Conservation (phyloP, 2,888 invertebrate species). For the Enchytraeus crypticus region DNA sequence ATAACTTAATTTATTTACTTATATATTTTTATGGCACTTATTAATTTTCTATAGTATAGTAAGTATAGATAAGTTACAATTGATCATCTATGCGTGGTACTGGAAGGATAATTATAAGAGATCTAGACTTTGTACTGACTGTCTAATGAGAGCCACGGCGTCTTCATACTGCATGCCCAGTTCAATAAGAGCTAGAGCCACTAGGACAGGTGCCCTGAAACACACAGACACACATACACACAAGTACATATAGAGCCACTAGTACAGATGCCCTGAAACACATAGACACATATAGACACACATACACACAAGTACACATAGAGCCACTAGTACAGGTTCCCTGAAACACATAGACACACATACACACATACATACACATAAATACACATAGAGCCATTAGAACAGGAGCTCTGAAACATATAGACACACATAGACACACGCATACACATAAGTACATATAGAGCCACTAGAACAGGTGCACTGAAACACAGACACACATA, state of each 20-base stretch:
- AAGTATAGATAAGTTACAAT: too few relatives aligned
- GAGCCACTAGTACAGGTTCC: conserved; percentile 54
- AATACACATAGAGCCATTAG: neutral
- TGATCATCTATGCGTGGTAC: too few relatives aligned
- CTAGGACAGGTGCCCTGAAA: conserved; percentile 85
- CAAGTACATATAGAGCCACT: neutral
- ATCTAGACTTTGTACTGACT: conserved; percentile 58
- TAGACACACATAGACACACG: neutral
- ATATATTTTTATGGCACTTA: too few relatives aligned
- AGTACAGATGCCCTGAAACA: conserved; percentile 58
- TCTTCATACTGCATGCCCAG: conserved; percentile 97
- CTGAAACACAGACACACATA: too few relatives aligned
- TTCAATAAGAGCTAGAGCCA: conserved; percentile 93
- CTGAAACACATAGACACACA: conserved; percentile 55
- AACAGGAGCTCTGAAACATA: conserved; percentile 59
- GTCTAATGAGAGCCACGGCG: conserved; percentile 91
- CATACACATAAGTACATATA: neutral
- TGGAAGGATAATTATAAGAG: too few relatives aligned
- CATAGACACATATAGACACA: too few relatives aligned
- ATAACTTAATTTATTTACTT: too few relatives aligned
- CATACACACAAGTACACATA: neutral
- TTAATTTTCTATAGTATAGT: too few relatives aligned
- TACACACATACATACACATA: neutral
- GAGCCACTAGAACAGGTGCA: too few relatives aligned
- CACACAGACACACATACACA: neutral